These are phyloP conservation scores for Leptodactylus fallax DNA, from an alignment of 2,797 vertebrate species.

Conservation along the genomic window DNA sequence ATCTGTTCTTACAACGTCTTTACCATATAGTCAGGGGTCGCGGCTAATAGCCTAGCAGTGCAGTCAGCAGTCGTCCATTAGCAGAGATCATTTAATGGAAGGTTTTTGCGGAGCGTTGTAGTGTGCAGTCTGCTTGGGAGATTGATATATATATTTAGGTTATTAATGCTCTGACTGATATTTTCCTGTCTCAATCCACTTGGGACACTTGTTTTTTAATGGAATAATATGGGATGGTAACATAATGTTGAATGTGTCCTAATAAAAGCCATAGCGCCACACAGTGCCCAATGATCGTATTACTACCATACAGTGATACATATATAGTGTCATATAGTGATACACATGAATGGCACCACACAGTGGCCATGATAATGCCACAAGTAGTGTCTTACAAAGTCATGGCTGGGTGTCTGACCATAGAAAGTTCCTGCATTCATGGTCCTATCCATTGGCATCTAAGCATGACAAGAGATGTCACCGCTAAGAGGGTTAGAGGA, in stretches of 20 bases:
- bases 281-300: no score
- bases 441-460: no score
- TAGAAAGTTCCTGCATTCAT: no score
- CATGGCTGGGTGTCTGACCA: no score
- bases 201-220: background rate
- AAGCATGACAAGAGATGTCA: no score
- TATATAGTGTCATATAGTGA: background rate
- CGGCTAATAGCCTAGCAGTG: background rate
- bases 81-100: background rate
- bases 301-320: no score
- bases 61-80: background rate
- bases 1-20: background rate
- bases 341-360: background rate
- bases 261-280: no score
- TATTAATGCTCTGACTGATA: background rate
- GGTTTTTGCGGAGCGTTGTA: background rate
- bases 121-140: background rate
- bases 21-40: background rate
- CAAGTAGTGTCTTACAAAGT: background rate
- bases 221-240: no score
- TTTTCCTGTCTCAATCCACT: background rate
- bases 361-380: background rate
- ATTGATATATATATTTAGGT: constrained; percentile 2
- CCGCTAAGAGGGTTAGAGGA: no score
- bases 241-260: no score